Evolutionary conservation across 2,888 invertebrate species (phyloP), one percentile per base, ranked within the genome.

Genomic region (Drosophila cognata): DNA sequence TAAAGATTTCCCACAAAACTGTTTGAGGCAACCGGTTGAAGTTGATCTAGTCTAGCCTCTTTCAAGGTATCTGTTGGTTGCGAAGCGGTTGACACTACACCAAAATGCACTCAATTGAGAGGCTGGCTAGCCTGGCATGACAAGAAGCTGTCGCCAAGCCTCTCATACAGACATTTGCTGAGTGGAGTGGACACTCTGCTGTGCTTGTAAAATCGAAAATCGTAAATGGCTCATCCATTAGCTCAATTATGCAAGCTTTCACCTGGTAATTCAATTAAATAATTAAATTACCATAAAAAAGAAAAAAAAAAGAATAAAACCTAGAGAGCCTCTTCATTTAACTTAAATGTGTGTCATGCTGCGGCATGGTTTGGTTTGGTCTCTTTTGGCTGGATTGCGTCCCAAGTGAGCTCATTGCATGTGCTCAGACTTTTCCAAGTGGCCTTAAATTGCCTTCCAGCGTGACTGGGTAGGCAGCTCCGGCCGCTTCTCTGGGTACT

Each of bases 81-180:
- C 51, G 57, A 35, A 48, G 38, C 13, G 56, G 29, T 21, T 48
- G 57, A 63, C 53, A 79, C 79, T 72, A 75, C 79, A 86, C 71
- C 71, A 69, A 81, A 84, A 81, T 81, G 74, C 78, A 84, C 62
- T 75, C 81, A 86, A 86, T 88, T 83, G 74, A 86, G 89, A 81
- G 81, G 67, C 61, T 59, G 38, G 41, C 43, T 61, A n/a, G 52
- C 48, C 58, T 46, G 35, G 33, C 25, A 48, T 53, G 76, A 70
- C 80, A 70, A 70, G 70, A 63, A 63, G 43, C 55, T 63, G 63
- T 35, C 28, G 59, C 59, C 58, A 59, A 62, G 36, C 48, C 41
- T 48, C 53, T n/a, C 36, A 6, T n/a, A 4, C 21, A 21, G 2
- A 13, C 48, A 50, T 18, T 7, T 29, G 25, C 21, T 16, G 35